A percentile compares a stretch with the other conserved stretches of the same genome.
Conservation (phyloP, 2,888 invertebrate genomes). For the Rhopalosiphum nymphaeae region DNA sequence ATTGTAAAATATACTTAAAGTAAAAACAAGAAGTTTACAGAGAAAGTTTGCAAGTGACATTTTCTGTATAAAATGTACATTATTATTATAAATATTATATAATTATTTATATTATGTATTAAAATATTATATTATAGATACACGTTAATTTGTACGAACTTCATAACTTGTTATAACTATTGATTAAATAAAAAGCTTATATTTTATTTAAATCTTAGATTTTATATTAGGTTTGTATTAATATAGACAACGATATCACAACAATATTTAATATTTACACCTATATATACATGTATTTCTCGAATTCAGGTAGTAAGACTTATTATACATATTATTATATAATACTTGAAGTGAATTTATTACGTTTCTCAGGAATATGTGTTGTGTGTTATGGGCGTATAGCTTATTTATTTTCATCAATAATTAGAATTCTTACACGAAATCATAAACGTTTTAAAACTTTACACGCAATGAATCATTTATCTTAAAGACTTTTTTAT, state of each 20-base stretch:
- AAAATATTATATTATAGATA: not conserved
- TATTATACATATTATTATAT: not conserved
- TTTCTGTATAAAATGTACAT: no score
- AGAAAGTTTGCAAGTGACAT: not conserved
- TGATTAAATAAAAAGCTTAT: not conserved
- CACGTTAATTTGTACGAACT: not conserved
- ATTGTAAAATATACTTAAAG: not conserved
- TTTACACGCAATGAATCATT: conserved; percentile 44
- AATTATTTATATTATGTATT: not conserved
- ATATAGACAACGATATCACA: not conserved
- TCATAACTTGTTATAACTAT: not conserved
- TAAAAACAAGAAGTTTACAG: not conserved
- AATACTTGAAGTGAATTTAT: not conserved
- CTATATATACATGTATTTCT: not conserved
- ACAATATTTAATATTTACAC: not conserved
- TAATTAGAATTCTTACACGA: conserved; percentile 46
- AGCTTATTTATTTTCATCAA: conserved; percentile 10
- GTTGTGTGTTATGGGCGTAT: no score
- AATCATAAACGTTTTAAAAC: conserved; percentile 39
- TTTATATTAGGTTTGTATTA: not conserved
- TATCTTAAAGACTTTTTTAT: conserved; percentile 44
- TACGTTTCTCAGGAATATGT: not conserved
- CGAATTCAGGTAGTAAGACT: not conserved
- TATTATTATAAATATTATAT: no score
- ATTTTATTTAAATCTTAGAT: not conserved